Conservation (phyloP, 2,113 vertebrate species). For the Chrysochloris asiatica region DNA sequence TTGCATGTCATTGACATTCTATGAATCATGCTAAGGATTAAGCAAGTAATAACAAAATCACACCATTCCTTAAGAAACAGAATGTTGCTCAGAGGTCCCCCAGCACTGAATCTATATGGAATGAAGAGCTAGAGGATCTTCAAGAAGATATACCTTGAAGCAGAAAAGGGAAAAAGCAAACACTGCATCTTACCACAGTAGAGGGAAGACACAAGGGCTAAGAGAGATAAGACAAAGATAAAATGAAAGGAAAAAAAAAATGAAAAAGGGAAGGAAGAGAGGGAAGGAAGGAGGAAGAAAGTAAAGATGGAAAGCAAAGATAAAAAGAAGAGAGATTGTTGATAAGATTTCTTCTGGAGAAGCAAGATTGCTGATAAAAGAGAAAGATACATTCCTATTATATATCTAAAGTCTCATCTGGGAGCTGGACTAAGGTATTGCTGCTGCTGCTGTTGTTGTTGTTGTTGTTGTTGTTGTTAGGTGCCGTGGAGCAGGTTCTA, state of each 20-base stretch:
- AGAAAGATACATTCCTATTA: background rate
- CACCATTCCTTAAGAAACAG: background rate
- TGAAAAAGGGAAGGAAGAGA: too few relatives aligned
- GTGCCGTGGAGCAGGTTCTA: background rate
- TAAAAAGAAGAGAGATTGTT: slow-evolving; percentile 27
- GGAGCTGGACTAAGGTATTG: background rate
- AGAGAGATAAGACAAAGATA: background rate
- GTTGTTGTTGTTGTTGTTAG: background rate
- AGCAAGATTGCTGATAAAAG: background rate
- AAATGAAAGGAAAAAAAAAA: background rate
- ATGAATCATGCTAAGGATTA: too few relatives aligned
- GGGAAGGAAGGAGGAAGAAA: rapidly evolving
- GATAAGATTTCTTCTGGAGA: too few relatives aligned
- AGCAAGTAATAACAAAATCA: background rate
- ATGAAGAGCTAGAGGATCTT: background rate
- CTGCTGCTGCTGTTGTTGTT: too few relatives aligned
- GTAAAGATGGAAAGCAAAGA: background rate
- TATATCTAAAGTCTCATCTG: background rate
- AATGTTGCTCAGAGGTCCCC: background rate
- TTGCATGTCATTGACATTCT: background rate
- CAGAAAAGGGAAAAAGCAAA: background rate
- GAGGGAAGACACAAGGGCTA: background rate
- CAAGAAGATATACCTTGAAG: background rate
- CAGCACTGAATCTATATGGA: background rate
- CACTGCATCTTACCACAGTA: background rate